These are phyloP conservation scores for Eurois occulta DNA, from an alignment of 2,888 invertebrate genomes.

Conservation along the genomic window DNA sequence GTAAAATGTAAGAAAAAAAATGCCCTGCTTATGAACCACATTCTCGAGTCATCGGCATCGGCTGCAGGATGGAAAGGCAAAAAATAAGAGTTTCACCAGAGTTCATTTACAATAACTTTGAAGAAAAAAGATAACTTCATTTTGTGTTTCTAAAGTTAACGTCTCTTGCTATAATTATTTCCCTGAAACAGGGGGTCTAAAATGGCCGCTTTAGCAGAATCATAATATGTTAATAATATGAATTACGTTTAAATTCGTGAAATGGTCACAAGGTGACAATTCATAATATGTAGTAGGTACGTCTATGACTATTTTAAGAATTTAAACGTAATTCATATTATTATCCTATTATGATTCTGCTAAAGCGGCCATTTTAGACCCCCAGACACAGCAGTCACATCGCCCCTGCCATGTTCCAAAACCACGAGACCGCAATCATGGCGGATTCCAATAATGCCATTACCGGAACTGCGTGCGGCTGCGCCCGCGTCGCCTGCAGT, in stretches of 20 bases:
- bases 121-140: neutral
- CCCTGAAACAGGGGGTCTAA: conserved; percentile 32
- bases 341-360: too few species aligned
- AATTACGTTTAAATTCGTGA: too few species aligned
- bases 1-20: neutral
- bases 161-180: conserved; percentile 32
- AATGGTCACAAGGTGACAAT: too few species aligned
- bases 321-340: too few species aligned
- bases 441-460: conserved; percentile 76
- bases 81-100: neutral
- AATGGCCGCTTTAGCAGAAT: too few species aligned
- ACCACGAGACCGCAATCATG: conserved; percentile 74
- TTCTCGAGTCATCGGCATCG: neutral
- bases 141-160: neutral
- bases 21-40: neutral
- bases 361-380: too few species aligned
- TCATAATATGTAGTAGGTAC: too few species aligned
- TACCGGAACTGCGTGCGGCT: conserved; percentile 67
- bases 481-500: conserved; percentile 54
- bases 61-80: neutral
- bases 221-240: too few species aligned
- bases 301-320: too few species aligned
- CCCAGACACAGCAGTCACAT: conserved; percentile 28
- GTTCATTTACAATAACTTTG: neutral
- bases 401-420: conserved; percentile 46